A percentile compares a stretch with the other conserved stretches of the same genome.
These are phyloP conservation scores for Cerceris rybyensis DNA, from an alignment of 2,888 invertebrate species.

Conservation along the genomic window DNA sequence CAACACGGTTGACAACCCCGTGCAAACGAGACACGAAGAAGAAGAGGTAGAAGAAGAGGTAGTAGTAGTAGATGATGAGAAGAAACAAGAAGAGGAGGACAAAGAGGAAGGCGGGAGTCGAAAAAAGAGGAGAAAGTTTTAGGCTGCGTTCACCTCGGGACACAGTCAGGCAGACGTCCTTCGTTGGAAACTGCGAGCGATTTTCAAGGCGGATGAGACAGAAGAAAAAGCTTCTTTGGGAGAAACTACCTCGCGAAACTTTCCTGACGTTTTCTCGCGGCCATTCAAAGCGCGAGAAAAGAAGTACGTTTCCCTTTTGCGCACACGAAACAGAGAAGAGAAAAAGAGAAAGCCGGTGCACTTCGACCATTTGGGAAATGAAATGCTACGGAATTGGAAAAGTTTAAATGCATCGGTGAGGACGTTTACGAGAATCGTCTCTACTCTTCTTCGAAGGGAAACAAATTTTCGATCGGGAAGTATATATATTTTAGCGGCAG, in stretches of 20 bases:
- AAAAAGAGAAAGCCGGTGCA: slow-evolving; percentile 15
- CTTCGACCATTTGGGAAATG: slow-evolving; percentile 65
- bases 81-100: slow-evolving; percentile 20
- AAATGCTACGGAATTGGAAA: slow-evolving; percentile 68
- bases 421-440: slow-evolving; percentile 58
- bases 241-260: slow-evolving; percentile 50
- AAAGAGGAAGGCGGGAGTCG: not conserved
- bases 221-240: slow-evolving; percentile 33
- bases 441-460: slow-evolving; percentile 9
- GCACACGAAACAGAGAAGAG: slow-evolving; percentile 7
- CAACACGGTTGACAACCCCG: slow-evolving; percentile 69
- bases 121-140: slow-evolving; percentile 49
- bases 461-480: slow-evolving; percentile 33
- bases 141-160: slow-evolving; percentile 52
- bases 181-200: slow-evolving; percentile 34
- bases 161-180: slow-evolving; percentile 18
- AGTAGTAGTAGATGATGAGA: not conserved
- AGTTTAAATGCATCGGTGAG: slow-evolving; percentile 65
- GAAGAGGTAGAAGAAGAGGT: slow-evolving; percentile 11
- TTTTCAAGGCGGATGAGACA: slow-evolving; percentile 33
- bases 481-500: slow-evolving; percentile 15
- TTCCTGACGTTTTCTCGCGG: slow-evolving; percentile 41
- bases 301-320: not conserved
- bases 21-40: slow-evolving; percentile 38
- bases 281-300: slow-evolving; percentile 13